These are phyloP conservation scores for Agrypnus murinus DNA, from an alignment of 2,888 invertebrate species.

Conservation along the genomic window DNA sequence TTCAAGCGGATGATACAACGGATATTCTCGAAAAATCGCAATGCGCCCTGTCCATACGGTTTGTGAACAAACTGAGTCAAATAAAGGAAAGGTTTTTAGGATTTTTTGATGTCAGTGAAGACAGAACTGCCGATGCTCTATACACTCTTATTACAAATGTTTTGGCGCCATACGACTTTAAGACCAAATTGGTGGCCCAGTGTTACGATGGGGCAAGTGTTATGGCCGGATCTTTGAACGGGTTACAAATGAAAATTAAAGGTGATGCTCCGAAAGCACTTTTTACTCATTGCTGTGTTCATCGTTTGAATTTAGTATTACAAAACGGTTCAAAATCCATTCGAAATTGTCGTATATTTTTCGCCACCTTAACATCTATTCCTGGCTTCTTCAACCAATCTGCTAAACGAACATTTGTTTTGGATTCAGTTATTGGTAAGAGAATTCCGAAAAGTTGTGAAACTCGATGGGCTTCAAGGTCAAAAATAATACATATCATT, in stretches of 20 bases:
- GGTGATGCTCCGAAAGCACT: slow-evolving; percentile 35
- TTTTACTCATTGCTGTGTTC: slow-evolving; percentile 46
- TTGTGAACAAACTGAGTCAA: slow-evolving; percentile 34
- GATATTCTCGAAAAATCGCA: slow-evolving; percentile 54
- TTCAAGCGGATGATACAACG: slow-evolving; percentile 55
- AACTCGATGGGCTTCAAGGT: too few species aligned
- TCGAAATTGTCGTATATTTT: slow-evolving; percentile 5
- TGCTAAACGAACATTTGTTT: slow-evolving; percentile 33
- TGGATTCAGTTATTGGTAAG: too few species aligned
- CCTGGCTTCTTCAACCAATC: slow-evolving; percentile 51
- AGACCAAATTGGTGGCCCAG: too few species aligned
- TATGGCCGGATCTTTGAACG: slow-evolving; percentile 51
- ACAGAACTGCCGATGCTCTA: neutral
- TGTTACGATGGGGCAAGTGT: slow-evolving; percentile 56
- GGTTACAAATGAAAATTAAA: slow-evolving; percentile 40
- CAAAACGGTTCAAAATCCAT: too few species aligned
- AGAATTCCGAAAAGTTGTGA: too few species aligned
- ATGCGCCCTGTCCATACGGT: slow-evolving; percentile 52
- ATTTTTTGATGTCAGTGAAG: slow-evolving; percentile 21
- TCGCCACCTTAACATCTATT: neutral
- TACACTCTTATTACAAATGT: neutral
- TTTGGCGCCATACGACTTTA: neutral
- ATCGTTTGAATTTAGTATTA: slow-evolving; percentile 44
- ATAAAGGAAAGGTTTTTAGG: slow-evolving; percentile 22
- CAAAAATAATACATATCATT: too few species aligned